Evolutionary conservation across 2,888 invertebrate species (phyloP).

Genomic region (Nephrocerus scutellatus): DNA sequence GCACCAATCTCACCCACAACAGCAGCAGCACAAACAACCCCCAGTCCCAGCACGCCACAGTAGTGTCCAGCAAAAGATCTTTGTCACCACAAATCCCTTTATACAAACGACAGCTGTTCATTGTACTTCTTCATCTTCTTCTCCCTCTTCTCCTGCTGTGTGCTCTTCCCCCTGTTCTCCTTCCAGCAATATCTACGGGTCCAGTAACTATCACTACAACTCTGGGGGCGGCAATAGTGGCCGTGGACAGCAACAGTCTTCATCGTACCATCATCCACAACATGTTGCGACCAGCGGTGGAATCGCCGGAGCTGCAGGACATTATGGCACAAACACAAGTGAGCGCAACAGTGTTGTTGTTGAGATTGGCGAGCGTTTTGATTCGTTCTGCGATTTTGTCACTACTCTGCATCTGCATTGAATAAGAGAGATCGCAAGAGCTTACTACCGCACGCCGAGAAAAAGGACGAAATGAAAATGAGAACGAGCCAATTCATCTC

Average conservation of each 20-base stretch:
- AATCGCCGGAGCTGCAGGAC: slow-evolving; percentile 16
- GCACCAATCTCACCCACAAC: slow-evolving; percentile 24
- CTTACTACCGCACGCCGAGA: too few relatives aligned
- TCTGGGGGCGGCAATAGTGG: too few relatives aligned
- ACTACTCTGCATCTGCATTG: too few relatives aligned
- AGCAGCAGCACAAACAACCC: slow-evolving; percentile 35
- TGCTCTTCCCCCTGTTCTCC: slow-evolving; percentile 39
- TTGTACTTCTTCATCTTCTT: slow-evolving; percentile 34
- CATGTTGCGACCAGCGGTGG: slow-evolving; percentile 17
- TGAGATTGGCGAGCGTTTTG: too few relatives aligned
- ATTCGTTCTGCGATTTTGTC: too few relatives aligned
- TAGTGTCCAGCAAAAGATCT: slow-evolving; percentile 47
- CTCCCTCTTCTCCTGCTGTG: slow-evolving; percentile 33
- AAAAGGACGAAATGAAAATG: too few relatives aligned
- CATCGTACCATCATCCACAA: slow-evolving; percentile 20
- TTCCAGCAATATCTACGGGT: too few relatives aligned
- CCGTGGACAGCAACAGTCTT: too few relatives aligned
- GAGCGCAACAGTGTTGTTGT: slow-evolving; percentile 23
- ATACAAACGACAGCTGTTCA: slow-evolving; percentile 46
- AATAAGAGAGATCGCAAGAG: too few relatives aligned
- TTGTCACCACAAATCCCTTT: slow-evolving; percentile 48
- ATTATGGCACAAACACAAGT: slow-evolving; percentile 27
- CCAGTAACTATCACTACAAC: too few relatives aligned
- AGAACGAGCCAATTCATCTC: too few relatives aligned
- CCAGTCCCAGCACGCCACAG: slow-evolving; percentile 44